Base-by-base conservation (phyloP, 2,888 invertebrate species). In the Griposia aprilina region DNA sequence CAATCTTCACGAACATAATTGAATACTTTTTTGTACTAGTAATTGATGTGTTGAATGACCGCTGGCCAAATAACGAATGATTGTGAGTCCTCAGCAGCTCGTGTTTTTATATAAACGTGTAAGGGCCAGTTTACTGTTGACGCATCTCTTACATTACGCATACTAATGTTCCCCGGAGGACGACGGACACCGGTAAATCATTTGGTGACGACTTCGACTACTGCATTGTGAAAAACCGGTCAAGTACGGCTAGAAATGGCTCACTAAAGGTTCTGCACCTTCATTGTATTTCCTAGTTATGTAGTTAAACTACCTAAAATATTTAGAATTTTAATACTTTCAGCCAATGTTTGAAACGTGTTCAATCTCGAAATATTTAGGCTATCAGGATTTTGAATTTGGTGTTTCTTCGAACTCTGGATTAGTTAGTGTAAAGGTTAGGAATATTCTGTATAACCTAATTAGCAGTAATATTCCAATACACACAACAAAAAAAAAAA, bases 1-100 rank as follows among this genome's bases (percentile, higher is more conserved):
- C 81, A 77, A 89, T 83, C 76, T 82, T 89, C 77, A 87, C 73
- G 70, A 85, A 88, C 89, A 89, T 89, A 69, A 80, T 88, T 82
- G 80, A 36, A 88, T 88, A 85, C 85, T 88, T 88, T 76, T 36
- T 76, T 82, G 84, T 86, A 83, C n/a, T 89, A n/a, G n/a, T n/a
- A n/a, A 77, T 84, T 75, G 72, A 88, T 82, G 84, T 88, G 85
- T 79, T 83, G 76, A 83, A 78, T 55, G 75, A 66, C 68, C 68
- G 86, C 68, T 67, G 45, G 78, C 62, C 70, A 74, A 70, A 65
- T 83, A 26, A 45, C 13, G 52, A 86, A 71, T 84, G 84, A 59
- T 82, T 72, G 60, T 52, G 15, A 13, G 11, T 23, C n/a, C 26
- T 52, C 17, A 7, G 23, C 17, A 15, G 63, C 50, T 26, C 57